Percentiles rank a stretch among this genome's conserved stretches.
Conservation (phyloP, 2,113 vertebrate genomes). For the Bungarus multicinctus region DNA sequence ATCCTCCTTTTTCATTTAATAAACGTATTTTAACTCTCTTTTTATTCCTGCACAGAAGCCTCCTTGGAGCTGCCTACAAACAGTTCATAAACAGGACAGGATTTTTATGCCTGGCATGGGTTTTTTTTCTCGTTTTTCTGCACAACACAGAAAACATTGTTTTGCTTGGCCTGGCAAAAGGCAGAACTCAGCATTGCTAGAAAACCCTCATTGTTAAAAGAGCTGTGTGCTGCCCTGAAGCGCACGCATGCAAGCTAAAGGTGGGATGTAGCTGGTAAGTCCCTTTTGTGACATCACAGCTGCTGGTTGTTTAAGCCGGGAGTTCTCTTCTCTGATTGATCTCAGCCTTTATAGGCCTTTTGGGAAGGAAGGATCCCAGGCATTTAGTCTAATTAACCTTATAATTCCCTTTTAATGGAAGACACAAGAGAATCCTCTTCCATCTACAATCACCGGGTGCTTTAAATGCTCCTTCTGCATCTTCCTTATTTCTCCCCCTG, state of each 20-base stretch:
- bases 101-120: not conserved
- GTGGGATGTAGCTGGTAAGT: not conserved
- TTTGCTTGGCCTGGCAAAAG: no score
- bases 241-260: no score
- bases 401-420: not conserved
- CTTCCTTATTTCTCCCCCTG: not conserved
- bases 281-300: not conserved
- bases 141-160: not conserved
- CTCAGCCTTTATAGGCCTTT: not conserved
- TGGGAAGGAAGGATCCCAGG: not conserved
- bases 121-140: not conserved
- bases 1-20: not conserved
- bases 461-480: not conserved
- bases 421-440: not conserved
- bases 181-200: not conserved
- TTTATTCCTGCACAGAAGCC: no score
- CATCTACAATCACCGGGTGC: not conserved
- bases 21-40: not conserved
- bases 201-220: not conserved
- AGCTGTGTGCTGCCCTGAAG: not conserved
- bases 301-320: not conserved
- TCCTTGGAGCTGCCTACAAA: not conserved
- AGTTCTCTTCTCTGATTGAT: not conserved
- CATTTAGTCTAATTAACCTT: not conserved
- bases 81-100: not conserved